These are phyloP conservation scores for Alfaro cultratus DNA, from an alignment of 2,797 vertebrate species.

Conservation along the genomic window DNA sequence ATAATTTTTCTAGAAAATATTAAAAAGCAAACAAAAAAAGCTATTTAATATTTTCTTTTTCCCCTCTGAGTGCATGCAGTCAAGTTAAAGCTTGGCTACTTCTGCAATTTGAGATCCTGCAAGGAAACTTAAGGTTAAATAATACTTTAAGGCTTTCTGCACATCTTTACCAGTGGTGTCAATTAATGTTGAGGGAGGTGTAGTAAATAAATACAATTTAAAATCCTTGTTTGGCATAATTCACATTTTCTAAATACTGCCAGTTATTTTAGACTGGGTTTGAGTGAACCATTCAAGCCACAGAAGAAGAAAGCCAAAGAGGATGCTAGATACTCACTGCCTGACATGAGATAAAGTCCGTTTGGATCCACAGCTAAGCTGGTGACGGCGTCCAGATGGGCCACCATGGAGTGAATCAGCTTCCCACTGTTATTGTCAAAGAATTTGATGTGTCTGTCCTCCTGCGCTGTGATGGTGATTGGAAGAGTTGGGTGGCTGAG, in stretches of 20 bases:
- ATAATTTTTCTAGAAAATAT: background rate
- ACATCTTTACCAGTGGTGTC: background rate
- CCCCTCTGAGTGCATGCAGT: background rate
- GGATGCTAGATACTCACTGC: constrained; percentile 87
- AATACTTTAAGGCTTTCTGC: background rate
- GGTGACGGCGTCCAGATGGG: constrained; percentile 96
- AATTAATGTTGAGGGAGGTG: background rate
- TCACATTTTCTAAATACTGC: background rate
- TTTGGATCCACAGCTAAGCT: constrained; percentile 98
- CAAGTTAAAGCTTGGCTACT: background rate
- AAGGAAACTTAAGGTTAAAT: background rate
- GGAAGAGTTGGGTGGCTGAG: constrained; percentile 98
- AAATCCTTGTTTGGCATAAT: background rate
- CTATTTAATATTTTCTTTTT: too few species aligned
- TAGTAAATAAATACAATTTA: background rate
- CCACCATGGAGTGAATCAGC: constrained; percentile 97
- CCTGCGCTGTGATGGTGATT: constrained; percentile 96
- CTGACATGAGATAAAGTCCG: constrained; percentile 98
- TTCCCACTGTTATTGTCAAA: constrained; percentile 98
- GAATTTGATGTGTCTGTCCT: constrained; percentile 97
- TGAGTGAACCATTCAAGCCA: background rate
- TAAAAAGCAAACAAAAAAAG: background rate
- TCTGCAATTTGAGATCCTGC: background rate
- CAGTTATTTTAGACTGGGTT: background rate
- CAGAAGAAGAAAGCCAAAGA: background rate